Conservation (phyloP, 2,113 vertebrate species). For the Scomber scombrus region DNA sequence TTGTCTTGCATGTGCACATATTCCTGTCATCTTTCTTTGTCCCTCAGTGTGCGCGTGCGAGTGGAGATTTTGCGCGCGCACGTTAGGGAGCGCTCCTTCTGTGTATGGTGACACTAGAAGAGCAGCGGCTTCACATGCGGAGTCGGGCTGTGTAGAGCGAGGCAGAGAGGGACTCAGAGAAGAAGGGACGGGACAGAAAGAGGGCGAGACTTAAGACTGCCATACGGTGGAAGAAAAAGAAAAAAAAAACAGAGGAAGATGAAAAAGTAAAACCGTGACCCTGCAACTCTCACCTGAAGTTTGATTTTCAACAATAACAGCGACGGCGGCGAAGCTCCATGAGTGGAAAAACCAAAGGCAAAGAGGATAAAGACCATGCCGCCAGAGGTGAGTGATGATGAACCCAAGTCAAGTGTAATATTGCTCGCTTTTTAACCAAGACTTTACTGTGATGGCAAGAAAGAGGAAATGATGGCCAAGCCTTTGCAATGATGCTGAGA, state of each 20-base stretch:
- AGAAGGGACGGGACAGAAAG: background rate
- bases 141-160: constrained; percentile 23
- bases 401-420: background rate
- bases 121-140: background rate
- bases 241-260: constrained; percentile 4
- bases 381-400: constrained; percentile 74
- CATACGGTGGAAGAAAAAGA: too few relatives aligned
- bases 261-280: constrained; percentile 37
- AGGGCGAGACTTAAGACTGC: constrained; percentile 18
- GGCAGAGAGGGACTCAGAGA: background rate
- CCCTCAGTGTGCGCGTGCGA: background rate
- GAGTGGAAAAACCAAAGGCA: constrained; percentile 75
- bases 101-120: constrained; percentile 18
- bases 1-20: background rate
- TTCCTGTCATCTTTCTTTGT: constrained; percentile 37
- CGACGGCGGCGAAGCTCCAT: constrained; percentile 51
- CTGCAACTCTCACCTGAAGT: constrained; percentile 56
- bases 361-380: constrained; percentile 77
- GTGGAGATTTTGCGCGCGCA: constrained; percentile 32
- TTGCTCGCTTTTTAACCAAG: too few relatives aligned
- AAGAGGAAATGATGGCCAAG: too few relatives aligned
- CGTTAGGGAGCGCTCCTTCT: constrained; percentile 20
- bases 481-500: constrained; percentile 24
- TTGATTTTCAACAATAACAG: constrained; percentile 45
- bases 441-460: background rate